These are phyloP conservation scores for Macrosteles quadrilineatus DNA, from an alignment of 1,140 invertebrate species.

Conservation along the genomic window DNA sequence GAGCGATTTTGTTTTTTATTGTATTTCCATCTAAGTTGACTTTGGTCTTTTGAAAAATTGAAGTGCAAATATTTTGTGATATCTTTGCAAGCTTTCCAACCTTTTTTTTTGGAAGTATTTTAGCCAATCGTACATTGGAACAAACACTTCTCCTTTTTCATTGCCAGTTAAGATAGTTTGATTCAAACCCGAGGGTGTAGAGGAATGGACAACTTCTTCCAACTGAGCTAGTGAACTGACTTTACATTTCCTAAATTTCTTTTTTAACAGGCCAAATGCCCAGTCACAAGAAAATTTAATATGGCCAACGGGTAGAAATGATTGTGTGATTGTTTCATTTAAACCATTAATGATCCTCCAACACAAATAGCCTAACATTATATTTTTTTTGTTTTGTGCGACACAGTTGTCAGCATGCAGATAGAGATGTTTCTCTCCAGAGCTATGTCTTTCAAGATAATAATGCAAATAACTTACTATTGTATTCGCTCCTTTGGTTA, in stretches of 20 bases:
- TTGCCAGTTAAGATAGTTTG: background rate
- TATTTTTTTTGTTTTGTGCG: slow-evolving; percentile 31
- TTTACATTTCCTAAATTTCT: too few relatives aligned
- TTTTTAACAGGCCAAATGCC: too few relatives aligned
- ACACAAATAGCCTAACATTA: background rate
- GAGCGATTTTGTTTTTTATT: background rate
- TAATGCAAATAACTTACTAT: slow-evolving; percentile 30
- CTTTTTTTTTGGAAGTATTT: background rate
- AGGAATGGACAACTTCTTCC: background rate
- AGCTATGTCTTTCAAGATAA: slow-evolving; percentile 24
- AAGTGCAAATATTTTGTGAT: background rate
- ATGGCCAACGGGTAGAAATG: background rate
- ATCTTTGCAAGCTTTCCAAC: background rate
- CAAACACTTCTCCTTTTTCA: background rate
- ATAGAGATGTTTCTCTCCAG: background rate
- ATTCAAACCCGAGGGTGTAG: background rate
- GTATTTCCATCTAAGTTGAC: background rate
- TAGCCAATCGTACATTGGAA: background rate
- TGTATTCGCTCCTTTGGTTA: slow-evolving; percentile 26
- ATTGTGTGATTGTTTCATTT: background rate
- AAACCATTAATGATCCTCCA: background rate
- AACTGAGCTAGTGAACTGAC: background rate
- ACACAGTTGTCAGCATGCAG: slow-evolving; percentile 34
- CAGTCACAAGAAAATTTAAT: too few relatives aligned
- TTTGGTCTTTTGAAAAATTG: background rate